Base-by-base conservation (phyloP, 2,113 vertebrate species). In the Galbula dea region DNA sequence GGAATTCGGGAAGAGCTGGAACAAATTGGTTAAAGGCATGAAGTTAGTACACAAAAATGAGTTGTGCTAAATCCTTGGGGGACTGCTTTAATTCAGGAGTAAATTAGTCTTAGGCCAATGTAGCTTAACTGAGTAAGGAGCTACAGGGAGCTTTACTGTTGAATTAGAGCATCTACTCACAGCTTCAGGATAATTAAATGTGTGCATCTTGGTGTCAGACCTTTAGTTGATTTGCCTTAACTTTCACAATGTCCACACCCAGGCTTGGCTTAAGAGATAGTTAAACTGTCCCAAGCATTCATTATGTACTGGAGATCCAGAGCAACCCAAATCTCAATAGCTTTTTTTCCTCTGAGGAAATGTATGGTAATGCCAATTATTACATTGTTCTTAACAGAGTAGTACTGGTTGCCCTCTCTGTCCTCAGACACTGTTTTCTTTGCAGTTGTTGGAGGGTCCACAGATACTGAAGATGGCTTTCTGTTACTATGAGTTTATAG, bases 91-190 rank as follows among this genome's bases (percentile, higher is more conserved):
- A 88, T 93, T 95, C 90, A 72, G 80, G 77, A 94, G 73, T 88
- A 94, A 90, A 86, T 94, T 92, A 88, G 88, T 91, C 86, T 67
- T 94, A 90, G 79, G 59, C 80, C 76, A 88, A 29, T 68, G 75
- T 88, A 91, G 83, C 71, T 95, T 93, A 92, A 90, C 83, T 92
- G 90, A 93, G 68, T 88, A 78, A 90, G 92, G 69, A 95, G 73
- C 88, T 90, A 73, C 76, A 93, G 88, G 63, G 88, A 93, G 59
- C 55, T 90, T 80, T 95, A 63, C 48, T 81, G 67, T 91, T 90
- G 88, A 91, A 88, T 94, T 94, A 93, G 86, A 94, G 79, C 88
- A 83, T 94, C 79, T 83, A 58, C 79, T 93, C 46, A 27, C 51
- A 90, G 55, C 76, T 94, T 93, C 67, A 82, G 54, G 88, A 83